Percentiles rank a stretch among this genome's conserved stretches.
These are phyloP conservation scores for Thalassaphorura encarpata DNA, from an alignment of 1,140 invertebrate species.

Conservation along the genomic window DNA sequence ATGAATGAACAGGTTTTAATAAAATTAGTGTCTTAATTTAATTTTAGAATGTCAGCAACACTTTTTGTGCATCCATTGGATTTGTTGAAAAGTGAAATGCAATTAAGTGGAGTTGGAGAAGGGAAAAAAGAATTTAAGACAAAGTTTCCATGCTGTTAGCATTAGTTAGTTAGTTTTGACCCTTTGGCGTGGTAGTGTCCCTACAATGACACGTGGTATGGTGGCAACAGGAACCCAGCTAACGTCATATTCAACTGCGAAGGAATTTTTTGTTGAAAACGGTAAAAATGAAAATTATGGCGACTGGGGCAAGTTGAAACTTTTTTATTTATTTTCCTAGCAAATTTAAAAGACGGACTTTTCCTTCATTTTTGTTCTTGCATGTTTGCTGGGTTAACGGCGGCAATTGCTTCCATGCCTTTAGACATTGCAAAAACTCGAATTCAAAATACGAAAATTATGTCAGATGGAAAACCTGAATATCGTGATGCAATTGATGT, in stretches of 20 bases:
- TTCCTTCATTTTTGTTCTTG: conserved; percentile 84
- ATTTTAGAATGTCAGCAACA: conserved; percentile 87
- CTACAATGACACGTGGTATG: conserved; percentile 66
- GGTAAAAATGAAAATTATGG: too few relatives aligned
- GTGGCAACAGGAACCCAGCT: conserved; percentile 98
- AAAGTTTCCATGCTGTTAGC: conserved; percentile 57
- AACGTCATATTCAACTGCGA: conserved; percentile 91
- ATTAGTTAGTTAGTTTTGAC: conserved; percentile 65
- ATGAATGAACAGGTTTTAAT: neutral
- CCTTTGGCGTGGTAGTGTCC: conserved; percentile 77
- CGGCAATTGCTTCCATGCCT: conserved; percentile 90
- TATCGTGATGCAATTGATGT: conserved; percentile 83
- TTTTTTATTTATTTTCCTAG: too few relatives aligned
- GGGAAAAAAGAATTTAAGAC: conserved; percentile 60
- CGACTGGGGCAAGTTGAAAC: too few relatives aligned
- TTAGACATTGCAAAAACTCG: conserved; percentile 98
- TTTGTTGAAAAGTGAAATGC: conserved; percentile 97
- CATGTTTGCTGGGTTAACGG: conserved; percentile 95
- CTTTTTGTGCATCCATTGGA: conserved; percentile 95
- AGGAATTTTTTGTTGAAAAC: conserved; percentile 51
- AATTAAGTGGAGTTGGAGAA: conserved; percentile 66
- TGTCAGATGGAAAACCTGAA: conserved; percentile 87
- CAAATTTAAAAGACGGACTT: conserved; percentile 81
- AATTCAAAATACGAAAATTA: conserved; percentile 94
- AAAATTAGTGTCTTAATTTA: conserved; percentile 30